Percentiles rank a stretch among this genome's conserved stretches.
Evolutionary conservation across 2,797 vertebrate species (phyloP).

Genomic region (Avahi laniger): DNA sequence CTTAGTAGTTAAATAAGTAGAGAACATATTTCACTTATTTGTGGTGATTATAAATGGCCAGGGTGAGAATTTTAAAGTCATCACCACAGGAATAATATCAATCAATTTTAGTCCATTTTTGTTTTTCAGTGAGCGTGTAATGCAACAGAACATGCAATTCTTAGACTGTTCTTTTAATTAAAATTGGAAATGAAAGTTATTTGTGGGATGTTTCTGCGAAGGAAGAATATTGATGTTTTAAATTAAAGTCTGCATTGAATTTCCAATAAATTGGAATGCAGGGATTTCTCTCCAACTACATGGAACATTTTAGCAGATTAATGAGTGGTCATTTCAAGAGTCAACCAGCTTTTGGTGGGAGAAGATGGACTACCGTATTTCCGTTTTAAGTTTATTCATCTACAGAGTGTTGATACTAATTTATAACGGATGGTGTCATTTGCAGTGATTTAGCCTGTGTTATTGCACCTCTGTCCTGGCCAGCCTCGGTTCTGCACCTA

Average conservation of each 20-base stretch:
- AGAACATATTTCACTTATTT: conserved; percentile 2
- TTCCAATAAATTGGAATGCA: conserved; percentile 84
- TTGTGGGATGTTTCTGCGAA: conserved; percentile 70
- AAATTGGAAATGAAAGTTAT: conserved; percentile 78
- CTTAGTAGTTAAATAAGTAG: conserved; percentile 40
- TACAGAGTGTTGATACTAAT: conserved; percentile 59
- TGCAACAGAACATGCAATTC: conserved; percentile 66
- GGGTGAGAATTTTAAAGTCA: conserved; percentile 61
- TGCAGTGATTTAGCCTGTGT: conserved; percentile 45
- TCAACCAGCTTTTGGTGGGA: conserved; percentile 90
- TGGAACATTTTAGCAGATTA: conserved; percentile 87
- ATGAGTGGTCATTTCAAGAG: conserved; percentile 89
- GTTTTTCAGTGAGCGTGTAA: conserved; percentile 62
- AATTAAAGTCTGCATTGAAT: conserved; percentile 73
- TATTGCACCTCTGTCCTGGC: background rate
- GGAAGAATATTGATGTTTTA: conserved; percentile 75
- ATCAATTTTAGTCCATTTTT: conserved; percentile 66
- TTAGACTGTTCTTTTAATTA: conserved; percentile 76
- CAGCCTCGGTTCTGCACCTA: conserved; percentile 59
- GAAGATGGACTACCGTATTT: conserved; percentile 70
- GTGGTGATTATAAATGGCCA: background rate
- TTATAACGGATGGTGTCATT: background rate
- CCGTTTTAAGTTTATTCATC: conserved; percentile 34
- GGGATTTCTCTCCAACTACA: conserved; percentile 87
- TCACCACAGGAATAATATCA: conserved; percentile 49